Percentiles rank a stretch among this genome's conserved stretches.
These are phyloP conservation scores for Sandelia bainsii DNA, from an alignment of 2,797 vertebrate species.

Conservation along the genomic window DNA sequence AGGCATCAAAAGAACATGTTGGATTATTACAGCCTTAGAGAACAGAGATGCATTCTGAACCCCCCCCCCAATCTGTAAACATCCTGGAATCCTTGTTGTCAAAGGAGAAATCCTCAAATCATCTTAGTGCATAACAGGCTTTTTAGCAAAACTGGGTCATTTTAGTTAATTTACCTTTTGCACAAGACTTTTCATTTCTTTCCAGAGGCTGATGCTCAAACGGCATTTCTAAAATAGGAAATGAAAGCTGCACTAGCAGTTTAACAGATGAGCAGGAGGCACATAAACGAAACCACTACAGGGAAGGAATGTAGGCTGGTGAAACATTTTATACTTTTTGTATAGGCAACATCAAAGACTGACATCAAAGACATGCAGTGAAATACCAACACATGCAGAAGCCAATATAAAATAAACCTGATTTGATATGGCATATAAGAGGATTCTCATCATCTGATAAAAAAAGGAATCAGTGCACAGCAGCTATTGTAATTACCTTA, in stretches of 20 bases:
- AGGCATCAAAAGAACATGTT: conserved; percentile 82
- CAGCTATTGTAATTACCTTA: conserved; percentile 10
- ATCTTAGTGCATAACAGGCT: conserved; percentile 78
- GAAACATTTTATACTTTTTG: conserved; percentile 28
- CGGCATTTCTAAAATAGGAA: conserved; percentile 73
- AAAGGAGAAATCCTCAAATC: conserved; percentile 81
- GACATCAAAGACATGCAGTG: conserved; percentile 30
- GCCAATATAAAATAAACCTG: neutral
- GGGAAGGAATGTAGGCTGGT: conserved; percentile 19
- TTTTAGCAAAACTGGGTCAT: conserved; percentile 82
- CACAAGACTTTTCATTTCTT: conserved; percentile 69
- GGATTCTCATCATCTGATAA: conserved; percentile 27
- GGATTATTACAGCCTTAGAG: conserved; percentile 82
- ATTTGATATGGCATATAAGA: conserved; percentile 8
- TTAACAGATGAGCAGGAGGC: conserved; percentile 48
- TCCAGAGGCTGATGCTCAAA: conserved; percentile 64
- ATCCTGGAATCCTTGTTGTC: conserved; percentile 78
- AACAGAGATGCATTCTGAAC: conserved; percentile 75
- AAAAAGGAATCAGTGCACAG: conserved; percentile 2
- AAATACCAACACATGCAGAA: conserved; percentile 13
- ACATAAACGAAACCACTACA: conserved; percentile 26
- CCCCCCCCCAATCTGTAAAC: conserved; percentile 84
- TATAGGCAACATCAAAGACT: conserved; percentile 30
- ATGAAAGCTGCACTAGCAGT: conserved; percentile 63
- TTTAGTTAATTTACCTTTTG: conserved; percentile 79